These are phyloP conservation scores for Atta cephalotes DNA, from an alignment of 1,140 invertebrate species.

Conservation along the genomic window DNA sequence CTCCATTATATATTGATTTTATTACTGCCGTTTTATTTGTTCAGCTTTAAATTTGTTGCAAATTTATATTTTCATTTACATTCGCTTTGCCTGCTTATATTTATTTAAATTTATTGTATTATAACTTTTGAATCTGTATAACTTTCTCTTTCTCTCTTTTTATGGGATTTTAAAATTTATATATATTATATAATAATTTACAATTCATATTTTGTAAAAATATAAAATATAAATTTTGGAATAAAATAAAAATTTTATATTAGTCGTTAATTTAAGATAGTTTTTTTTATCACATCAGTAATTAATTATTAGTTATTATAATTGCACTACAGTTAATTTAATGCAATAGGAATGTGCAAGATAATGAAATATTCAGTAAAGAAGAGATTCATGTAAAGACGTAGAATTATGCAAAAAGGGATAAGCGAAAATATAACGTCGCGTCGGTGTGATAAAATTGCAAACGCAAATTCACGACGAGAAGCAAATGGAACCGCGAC, in stretches of 20 bases:
- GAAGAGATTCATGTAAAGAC: background rate
- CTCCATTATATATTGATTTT: background rate
- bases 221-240: background rate
- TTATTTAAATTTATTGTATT: background rate
- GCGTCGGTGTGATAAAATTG: slow-evolving; percentile 55
- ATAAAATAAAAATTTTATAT: background rate
- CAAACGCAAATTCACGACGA: slow-evolving; percentile 47
- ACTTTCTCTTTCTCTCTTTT: background rate
- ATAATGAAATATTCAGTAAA: slow-evolving; percentile 1
- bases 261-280: background rate
- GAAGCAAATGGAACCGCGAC: slow-evolving; percentile 57
- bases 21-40: background rate
- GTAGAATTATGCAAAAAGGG: slow-evolving; percentile 22
- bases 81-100: background rate
- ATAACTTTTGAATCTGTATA: background rate
- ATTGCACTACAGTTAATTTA: background rate
- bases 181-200: background rate
- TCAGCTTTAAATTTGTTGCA: background rate
- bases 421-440: slow-evolving; percentile 31
- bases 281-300: background rate
- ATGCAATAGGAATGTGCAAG: background rate
- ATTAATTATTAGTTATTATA: background rate
- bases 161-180: background rate
- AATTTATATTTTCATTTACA: background rate
- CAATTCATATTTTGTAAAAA: background rate